Percentiles rank a stretch among this genome's conserved stretches.
Evolutionary conservation across 2,888 invertebrate species (phyloP).

Genomic region (Ligdia adustata): DNA sequence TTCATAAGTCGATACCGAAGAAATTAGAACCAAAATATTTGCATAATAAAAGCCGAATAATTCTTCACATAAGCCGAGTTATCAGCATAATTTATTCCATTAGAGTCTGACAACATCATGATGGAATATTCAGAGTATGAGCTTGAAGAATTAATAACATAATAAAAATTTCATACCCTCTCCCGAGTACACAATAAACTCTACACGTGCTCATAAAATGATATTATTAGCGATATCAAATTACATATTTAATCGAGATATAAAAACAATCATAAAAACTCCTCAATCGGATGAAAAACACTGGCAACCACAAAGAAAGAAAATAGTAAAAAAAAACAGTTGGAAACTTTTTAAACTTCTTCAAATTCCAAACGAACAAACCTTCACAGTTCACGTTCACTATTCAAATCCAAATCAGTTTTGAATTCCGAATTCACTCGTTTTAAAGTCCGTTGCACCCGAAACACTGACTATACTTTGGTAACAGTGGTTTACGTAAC

Average conservation of each 20-base stretch:
- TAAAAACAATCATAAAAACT: slow-evolving; percentile 12
- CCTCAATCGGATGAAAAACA: slow-evolving; percentile 6
- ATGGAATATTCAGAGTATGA: slow-evolving; percentile 37
- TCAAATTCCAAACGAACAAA: slow-evolving; percentile 44
- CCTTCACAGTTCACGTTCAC: slow-evolving; percentile 55
- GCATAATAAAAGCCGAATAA: slow-evolving; percentile 48
- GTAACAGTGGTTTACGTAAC: slow-evolving; percentile 55
- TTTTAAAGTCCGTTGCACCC: slow-evolving; percentile 26
- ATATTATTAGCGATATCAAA: slow-evolving; percentile 34
- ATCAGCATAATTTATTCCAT: slow-evolving; percentile 52
- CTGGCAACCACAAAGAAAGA: slow-evolving; percentile 7
- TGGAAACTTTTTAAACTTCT: slow-evolving; percentile 19
- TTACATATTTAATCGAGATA: slow-evolving; percentile 22
- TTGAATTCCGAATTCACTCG: slow-evolving; percentile 38
- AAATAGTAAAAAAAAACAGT: slow-evolving; percentile 19
- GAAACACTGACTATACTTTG: slow-evolving; percentile 11
- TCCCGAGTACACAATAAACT: slow-evolving; percentile 14
- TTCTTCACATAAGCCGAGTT: slow-evolving; percentile 31
- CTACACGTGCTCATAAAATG: slow-evolving; percentile 5
- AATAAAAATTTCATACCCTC: slow-evolving; percentile 24
- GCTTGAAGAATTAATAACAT: slow-evolving; percentile 21
- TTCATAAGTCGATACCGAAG: slow-evolving; percentile 5
- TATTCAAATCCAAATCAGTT: slow-evolving; percentile 32
- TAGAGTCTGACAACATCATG: slow-evolving; percentile 35
- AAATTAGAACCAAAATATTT: slow-evolving; percentile 31